phyloP scores from a whole-genome alignment of 2,888 invertebrate genomes.

The Noctua janthina region DNA sequence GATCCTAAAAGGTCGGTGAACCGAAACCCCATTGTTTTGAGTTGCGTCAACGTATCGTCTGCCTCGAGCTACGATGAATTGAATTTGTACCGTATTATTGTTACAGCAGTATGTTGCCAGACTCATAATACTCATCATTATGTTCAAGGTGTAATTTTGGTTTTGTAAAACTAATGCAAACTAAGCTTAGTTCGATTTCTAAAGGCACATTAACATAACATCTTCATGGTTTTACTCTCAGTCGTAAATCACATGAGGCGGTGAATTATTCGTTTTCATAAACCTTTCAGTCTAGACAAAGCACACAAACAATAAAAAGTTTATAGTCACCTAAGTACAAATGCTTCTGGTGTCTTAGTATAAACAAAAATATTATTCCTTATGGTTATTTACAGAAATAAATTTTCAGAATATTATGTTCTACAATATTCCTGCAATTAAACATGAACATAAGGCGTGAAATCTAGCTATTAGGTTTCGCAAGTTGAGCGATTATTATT shows the following conservation, averaged over 20 bases:
- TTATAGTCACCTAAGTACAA: not conserved
- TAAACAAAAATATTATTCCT: not conserved
- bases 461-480: constrained; percentile 63
- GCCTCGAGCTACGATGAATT: constrained; percentile 84
- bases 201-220: constrained; percentile 17
- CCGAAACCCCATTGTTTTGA: constrained; percentile 87
- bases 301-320: constrained; percentile 20
- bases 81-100: constrained; percentile 86
- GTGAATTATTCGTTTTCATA: constrained; percentile 29
- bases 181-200: constrained; percentile 38
- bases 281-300: constrained; percentile 28
- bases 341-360: constrained; percentile 35
- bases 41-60: constrained; percentile 89
- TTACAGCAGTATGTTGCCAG: constrained; percentile 79
- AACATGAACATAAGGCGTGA: constrained; percentile 37
- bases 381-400: constrained; percentile 23
- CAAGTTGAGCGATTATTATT: constrained; percentile 48
- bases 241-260: constrained; percentile 20
- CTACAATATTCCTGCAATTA: constrained; percentile 32
- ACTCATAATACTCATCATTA: constrained; percentile 79
- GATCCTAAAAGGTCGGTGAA: constrained; percentile 88
- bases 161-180: constrained; percentile 69
- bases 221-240: constrained; percentile 14
- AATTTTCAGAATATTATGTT: constrained; percentile 14
- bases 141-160: constrained; percentile 71